Conservation (phyloP, 2,797 vertebrate species). For the Rhinella marina region DNA sequence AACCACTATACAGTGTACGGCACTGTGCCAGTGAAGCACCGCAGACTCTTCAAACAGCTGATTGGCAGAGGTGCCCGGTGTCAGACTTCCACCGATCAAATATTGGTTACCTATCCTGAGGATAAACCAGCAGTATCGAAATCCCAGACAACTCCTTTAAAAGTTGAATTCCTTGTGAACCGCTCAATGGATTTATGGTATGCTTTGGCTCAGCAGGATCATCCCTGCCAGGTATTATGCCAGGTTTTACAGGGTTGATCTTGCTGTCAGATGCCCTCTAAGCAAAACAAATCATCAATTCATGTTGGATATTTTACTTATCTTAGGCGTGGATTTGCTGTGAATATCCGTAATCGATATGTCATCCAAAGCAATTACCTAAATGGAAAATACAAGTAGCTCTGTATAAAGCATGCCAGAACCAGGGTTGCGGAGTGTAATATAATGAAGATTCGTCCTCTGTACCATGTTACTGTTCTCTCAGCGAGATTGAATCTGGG, state of each 20-base stretch:
- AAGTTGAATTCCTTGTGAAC: too few relatives aligned
- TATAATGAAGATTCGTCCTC: constrained; percentile 22
- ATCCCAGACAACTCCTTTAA: too few relatives aligned
- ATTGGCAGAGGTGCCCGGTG: too few relatives aligned
- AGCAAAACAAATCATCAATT: not conserved
- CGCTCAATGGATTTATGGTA: too few relatives aligned
- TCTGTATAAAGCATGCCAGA: not conserved
- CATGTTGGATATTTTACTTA: not conserved
- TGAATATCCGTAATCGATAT: not conserved
- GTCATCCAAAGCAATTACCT: constrained; percentile 2
- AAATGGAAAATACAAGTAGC: not conserved
- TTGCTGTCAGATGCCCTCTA: not conserved
- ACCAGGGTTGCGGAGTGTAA: not conserved
- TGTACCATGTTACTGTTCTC: constrained; percentile 29
- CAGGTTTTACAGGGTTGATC: too few relatives aligned
- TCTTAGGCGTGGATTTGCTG: not conserved
- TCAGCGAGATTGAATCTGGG: constrained; percentile 31
- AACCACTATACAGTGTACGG: too few relatives aligned
- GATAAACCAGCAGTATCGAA: not conserved
- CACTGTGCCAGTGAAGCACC: too few relatives aligned
- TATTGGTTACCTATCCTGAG: not conserved
- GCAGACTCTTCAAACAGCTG: too few relatives aligned
- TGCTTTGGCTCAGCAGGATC: too few relatives aligned
- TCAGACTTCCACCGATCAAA: too few relatives aligned
- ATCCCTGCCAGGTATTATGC: too few relatives aligned